Base-by-base conservation (phyloP, 1,140 invertebrate genomes). In the Panulirus ornatus region DNA sequence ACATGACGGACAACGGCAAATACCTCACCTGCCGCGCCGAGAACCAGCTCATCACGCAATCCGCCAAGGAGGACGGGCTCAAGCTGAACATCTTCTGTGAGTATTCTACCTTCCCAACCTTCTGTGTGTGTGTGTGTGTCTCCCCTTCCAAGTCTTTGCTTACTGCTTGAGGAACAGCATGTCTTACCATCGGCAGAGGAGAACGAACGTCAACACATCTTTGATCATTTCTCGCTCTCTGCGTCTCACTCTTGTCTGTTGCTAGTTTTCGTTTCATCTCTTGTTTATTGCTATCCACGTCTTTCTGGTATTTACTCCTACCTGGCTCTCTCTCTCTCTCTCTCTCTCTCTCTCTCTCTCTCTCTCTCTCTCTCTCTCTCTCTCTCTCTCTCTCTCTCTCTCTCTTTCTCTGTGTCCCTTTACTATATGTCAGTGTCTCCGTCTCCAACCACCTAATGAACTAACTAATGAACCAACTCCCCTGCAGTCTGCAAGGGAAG, bases 61-160 rank as follows among this genome's bases (percentile, higher is more conserved):
- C 91, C 34, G 92, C 93, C 27, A 92, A 93, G 8, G 93, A 94
- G 85, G 93, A 94, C 83, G 91, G 91, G 16, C 92, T 93, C n/a
- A 93, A 93, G 76, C 89, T 94, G 76, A 93, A 94, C 75, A 92
- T 94, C 22, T 92, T 93, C 84, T 94, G 94, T 94, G 92, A 94
- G 94, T 93, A 58, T 2, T n/a, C n/a, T n/a, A n/a, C n/a, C n/a
- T n/a, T n/a, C n/a, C n/a, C n/a, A n/a, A n/a, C n/a, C n/a, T n/a
- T n/a, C n/a, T n/a, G 70, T 34, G 70, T 73, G 70, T 73, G 27
- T 36, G 70, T 38, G 27, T 36, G 70, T 34, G 70, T 22, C 58
- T 63, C 27, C 8, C 58, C 19, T 2, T 63, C 2, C 19, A 22
- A 22, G 27, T 63, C 27, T 63, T 27, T 63, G 58, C 19, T 63